These are phyloP conservation scores for cattle (Bos taurus) DNA, from an alignment of 2,113 vertebrate genomes.

Conservation along the genomic window ARS-UCD2.0 NC_037335.1:16544001-16544500, in stretches of 20 bases:
- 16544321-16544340: neutral
- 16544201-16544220: neutral
- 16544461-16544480: neutral
- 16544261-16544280: neutral
- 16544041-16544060: neutral
- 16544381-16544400: neutral
- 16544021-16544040: neutral
- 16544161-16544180: neutral
- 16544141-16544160: neutral
- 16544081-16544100: neutral
- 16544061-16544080: neutral
- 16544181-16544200: neutral
- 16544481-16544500: neutral
- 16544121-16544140: neutral
- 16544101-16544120: neutral
- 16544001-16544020: neutral
- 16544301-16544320: neutral
- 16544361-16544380: neutral
- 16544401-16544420: neutral
- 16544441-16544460: neutral
- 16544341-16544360: neutral
- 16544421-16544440: neutral
- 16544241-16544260: neutral
- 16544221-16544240: neutral
- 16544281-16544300: neutral